These are phyloP conservation scores for Busseola fusca DNA, from an alignment of 2,888 invertebrate species.

Conservation along the genomic window DNA sequence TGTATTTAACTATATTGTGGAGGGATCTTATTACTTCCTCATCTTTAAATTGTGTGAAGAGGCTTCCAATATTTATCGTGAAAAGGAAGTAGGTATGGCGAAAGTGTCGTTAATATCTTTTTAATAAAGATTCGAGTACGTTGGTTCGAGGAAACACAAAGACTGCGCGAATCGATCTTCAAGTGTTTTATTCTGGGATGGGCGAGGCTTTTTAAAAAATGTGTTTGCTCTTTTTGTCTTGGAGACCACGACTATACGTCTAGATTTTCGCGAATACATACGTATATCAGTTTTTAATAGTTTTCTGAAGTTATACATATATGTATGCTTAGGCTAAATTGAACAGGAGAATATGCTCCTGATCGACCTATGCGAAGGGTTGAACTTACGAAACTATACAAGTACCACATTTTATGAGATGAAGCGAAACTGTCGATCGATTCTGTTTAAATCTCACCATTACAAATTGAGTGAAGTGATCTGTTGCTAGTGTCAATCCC, in stretches of 20 bases:
- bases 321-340: background rate
- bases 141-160: conserved; percentile 8
- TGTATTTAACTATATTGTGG: background rate
- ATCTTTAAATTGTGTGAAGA: conserved; percentile 6
- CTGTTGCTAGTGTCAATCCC: too few relatives aligned
- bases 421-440: background rate
- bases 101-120: conserved; percentile 7
- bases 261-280: background rate
- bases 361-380: background rate
- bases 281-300: too few relatives aligned
- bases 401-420: background rate
- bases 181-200: conserved; percentile 8
- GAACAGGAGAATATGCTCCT: background rate
- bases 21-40: conserved; percentile 16
- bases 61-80: conserved; percentile 21
- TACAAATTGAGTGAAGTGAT: too few relatives aligned
- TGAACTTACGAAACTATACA: background rate
- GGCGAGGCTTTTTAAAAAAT: background rate
- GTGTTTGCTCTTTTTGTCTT: background rate
- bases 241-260: too few relatives aligned
- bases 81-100: conserved; percentile 8
- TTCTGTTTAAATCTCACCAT: too few relatives aligned
- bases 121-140: conserved; percentile 32
- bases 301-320: background rate
- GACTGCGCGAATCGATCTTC: conserved; percentile 7